Evolutionary conservation across 2,113 vertebrate genomes (phyloP), one percentile per base, ranked within the genome.

Genomic region (Ailuropoda melanoleuca): DNA sequence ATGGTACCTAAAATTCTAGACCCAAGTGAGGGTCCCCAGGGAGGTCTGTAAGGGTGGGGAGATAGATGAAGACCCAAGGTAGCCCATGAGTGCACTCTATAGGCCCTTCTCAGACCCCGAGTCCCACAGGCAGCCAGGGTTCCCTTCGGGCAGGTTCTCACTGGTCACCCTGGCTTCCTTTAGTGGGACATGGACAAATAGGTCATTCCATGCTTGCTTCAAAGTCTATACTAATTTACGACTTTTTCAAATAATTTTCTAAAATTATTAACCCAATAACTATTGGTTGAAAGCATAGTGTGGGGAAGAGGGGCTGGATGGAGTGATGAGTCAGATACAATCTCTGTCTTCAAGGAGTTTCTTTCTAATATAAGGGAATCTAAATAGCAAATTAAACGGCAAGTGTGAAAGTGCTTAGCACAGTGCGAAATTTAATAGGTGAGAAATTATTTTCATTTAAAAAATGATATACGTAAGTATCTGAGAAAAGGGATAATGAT

Each of bases 371-470:
- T 53, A 95, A 53, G 58, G 31, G n/a, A 24, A 82, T 34, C 55
- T 55, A 62, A 95, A 92, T 5, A 93, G 90, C 74, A 95, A 93
- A 97, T 92, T 95, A 90, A 97, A 88, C 10, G 92, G 68, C 21
- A 93, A 95, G 95, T 31, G 75, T 95, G 62, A 93, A 95, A 95
- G 64, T 90, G 84, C 39, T 96, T 96, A 92, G 80, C 43, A 24
- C 70, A 78, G 21, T 19, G 3, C 31, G 50, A 24, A 64, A 58
- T n/a, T 88, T 88, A 88, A 85, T 56, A 94, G 53, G 46, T 68
- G 60, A 96, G 90, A 94, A 94, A 78, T 72, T 50, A 80, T 97
- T 96, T 97, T 96, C 84, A 72, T 91, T 96, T 83, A 84, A 53
- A 34, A 94, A 94, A 50, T 43, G 43, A 85, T 84, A 88, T 14